Evolutionary conservation across 2,113 vertebrate genomes (phyloP), one percentile per base, ranked within the genome.

Genomic region (Riparia riparia): DNA sequence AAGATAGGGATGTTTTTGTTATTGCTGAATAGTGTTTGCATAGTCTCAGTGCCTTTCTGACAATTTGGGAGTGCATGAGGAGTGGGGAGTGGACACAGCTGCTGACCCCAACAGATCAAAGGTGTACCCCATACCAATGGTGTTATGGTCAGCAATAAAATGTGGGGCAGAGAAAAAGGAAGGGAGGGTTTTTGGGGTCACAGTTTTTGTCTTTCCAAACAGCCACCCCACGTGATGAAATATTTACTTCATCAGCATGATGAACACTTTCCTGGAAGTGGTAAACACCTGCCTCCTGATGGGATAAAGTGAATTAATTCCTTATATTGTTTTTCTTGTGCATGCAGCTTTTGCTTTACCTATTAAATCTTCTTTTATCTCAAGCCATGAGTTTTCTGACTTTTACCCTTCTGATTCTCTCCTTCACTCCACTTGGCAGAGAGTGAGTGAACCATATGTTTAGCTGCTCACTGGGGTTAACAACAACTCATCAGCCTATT

Each of bases 181-280:
- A 53, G 12, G 22, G 8, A 0, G 0, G 5, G 65, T 25, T 28
- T 63, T 58, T 0, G 0, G 51, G 66, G 17, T 54, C 42, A 32
- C 0, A 4, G 7, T 3, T 0, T 50, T 90, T 85, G 16, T 70
- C 50, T 90, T 73, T 54, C 58, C 54, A 47, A 73, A 28, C 20
- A 73, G 18, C 31, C 3, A 4, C 32, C 26, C 60, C 12, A 13
- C 6, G 1, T 37, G 37, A 64, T 54, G 63, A 64, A 42, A 9
- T 41, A 58, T 83, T 83, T 84, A 64, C 10, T 65, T 84, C 64
- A 77, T 58, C 58, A 90, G 17, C 41, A 39, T 60, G 41, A 77
- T 41, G 44, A 95, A 92, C 5, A 3, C 42, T 87, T 92, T 78
- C n/a, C 54, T 57, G 65, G 45, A 85, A 73, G 53, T 39, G 51